Conservation (phyloP, 2,797 vertebrate species). For the Synaphobranchus kaupii region DNA sequence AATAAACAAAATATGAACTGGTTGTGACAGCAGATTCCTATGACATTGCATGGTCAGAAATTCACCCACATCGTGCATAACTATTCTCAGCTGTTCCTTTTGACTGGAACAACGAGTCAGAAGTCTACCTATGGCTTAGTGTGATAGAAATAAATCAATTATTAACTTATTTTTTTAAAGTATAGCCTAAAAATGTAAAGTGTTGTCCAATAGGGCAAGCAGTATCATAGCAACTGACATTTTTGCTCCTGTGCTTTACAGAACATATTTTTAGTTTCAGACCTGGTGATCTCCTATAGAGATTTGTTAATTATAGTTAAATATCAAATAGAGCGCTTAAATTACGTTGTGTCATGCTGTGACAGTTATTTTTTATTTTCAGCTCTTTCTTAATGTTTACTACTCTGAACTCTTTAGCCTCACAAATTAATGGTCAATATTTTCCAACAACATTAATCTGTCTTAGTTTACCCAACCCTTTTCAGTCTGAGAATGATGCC, state of each 20-base stretch:
- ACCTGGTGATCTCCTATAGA: no score
- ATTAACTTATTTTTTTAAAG: neutral
- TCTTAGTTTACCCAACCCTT: neutral
- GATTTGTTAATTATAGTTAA: no score
- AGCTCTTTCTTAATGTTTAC: neutral
- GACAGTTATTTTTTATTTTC: neutral
- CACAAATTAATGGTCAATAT: neutral
- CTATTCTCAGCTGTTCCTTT: neutral
- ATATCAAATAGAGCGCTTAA: no score
- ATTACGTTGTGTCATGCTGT: no score
- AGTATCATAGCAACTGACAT: neutral
- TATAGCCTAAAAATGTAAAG: neutral
- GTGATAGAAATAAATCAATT: neutral
- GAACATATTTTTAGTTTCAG: neutral
- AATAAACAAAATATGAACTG: neutral
- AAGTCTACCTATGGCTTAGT: neutral
- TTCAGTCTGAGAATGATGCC: slow-evolving; percentile 11
- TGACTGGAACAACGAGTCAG: neutral
- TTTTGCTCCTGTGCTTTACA: neutral
- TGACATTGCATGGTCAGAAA: neutral
- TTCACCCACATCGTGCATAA: neutral
- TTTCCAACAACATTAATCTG: neutral
- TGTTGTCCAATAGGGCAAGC: neutral
- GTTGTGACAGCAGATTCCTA: neutral
- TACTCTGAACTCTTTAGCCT: neutral